Base-by-base conservation (phyloP, 2,888 invertebrate genomes). In the Drosophila sordidapex region DNA sequence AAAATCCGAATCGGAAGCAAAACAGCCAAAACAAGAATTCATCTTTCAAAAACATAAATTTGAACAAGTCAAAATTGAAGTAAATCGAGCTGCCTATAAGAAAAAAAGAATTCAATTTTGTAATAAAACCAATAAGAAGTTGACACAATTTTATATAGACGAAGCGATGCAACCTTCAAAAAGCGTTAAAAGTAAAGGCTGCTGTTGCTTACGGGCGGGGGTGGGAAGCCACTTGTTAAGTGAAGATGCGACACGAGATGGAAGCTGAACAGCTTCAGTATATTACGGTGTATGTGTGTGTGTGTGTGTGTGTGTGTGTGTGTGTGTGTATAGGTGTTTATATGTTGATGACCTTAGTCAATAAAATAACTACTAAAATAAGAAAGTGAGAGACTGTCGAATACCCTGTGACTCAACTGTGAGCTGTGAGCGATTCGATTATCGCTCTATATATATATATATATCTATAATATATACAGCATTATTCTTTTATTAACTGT, bases 291-390 rank as follows among this genome's bases (percentile, higher is more conserved):
- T 46, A 33, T 51, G n/a, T 68, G 51, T 64, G 40, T 53, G 52
- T 51, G 40, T 48, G 40, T 48, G 56, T 54, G 56, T 54, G 53
- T 53, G 46, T 70, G 77, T 74, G 66, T 69, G 40, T 48, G 56
- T 54, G 53, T 54, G 56, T 74, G 66, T 69, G 40, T 48, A 33
- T 48, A 15, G 63, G 56, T 65, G 48, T 53, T 36, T 73, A 54
- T 61, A 61, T 67, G 80, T 63, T 89, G 90, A 74, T 83, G 91
- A 91, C 91, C 91, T 91, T 91, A 91, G 88, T 81, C 89, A 87
- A 82, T 81, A 83, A 90, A 83, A 85, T 65, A 70, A 66, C 68
- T 46, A 58, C 4, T 43, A 43, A 57, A 21, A 10, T 7, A 13
- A 8, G n/a, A 33, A 21, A 36, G 33, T 25, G 35, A 29, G 10